Base-by-base conservation (phyloP, 2,888 invertebrate genomes). In the Laothoe populi region DNA sequence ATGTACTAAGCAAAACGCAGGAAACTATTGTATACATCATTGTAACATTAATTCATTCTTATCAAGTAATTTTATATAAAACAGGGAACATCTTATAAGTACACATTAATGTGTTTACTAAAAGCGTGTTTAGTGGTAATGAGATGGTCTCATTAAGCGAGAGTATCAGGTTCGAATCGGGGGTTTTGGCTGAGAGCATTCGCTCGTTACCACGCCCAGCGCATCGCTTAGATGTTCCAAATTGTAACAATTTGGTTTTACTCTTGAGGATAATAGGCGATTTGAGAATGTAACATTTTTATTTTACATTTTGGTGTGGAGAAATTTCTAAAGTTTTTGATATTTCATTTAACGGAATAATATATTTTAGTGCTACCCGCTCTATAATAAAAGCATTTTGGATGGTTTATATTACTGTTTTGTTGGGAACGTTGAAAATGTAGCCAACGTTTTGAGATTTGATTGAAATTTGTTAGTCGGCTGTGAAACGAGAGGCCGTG, bases 141-240 rank as follows among this genome's bases (percentile, higher is more conserved):
- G 24, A 46, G 53, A 35, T 10, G 53, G 53, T 19, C 35, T 35
- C 53, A 31, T 53, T 53, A 35, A 49, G 26, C 26, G 19, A 35
- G 53, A 11, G 35, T 53, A 35, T 53, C 31, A 45, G 42, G 45
- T 45, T 44, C 45, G 45, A 44, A 44, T 45, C 42, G 40, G 38
- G 23, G 11, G 26, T 45, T 45, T 13, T 24, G 44, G 21, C 59
- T 59, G 59, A 59, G 45, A 59, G 59, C 59, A 31, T 59, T 59
- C 45, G 31, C 26, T 19, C 59, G 59, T 59, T 59, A 59, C 59
- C 59, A 59, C 59, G 59, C 59, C 59, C 45, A 46, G 11, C 44
- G 13, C 53, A 7, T 49, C 31, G 19, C 35, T 31, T 8, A 19
- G 10, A 19, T 42, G 42, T 44, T 44, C 44, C 38, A 38, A 44